These are phyloP conservation scores for Astatotilapia flaviijosephi DNA, from an alignment of 2,113 vertebrate species.

Conservation along the genomic window DNA sequence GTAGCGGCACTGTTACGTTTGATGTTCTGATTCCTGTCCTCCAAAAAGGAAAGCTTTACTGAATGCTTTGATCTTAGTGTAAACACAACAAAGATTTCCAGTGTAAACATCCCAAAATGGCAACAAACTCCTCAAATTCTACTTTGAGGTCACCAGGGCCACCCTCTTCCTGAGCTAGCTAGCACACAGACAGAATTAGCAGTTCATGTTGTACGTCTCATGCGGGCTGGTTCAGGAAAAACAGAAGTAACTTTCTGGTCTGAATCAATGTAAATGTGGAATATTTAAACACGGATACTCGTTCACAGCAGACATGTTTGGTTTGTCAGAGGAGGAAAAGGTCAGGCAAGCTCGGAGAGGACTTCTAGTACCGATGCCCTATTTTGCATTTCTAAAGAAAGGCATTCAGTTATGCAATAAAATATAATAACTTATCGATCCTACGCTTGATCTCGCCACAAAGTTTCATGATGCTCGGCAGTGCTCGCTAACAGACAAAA, in stretches of 20 bases:
- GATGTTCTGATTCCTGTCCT: background rate
- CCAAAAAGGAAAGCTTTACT: background rate
- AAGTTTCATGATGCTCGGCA: background rate
- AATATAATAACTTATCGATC: background rate
- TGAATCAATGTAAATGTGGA: background rate
- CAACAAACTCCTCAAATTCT: background rate
- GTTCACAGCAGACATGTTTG: rapidly evolving
- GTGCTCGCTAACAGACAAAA: background rate
- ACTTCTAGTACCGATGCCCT: background rate
- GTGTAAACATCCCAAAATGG: rapidly evolving
- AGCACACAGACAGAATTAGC: background rate
- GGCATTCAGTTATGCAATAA: background rate
- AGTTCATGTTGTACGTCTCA: rapidly evolving
- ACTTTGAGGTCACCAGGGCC: background rate
- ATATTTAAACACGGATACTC: rapidly evolving
- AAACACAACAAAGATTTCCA: background rate
- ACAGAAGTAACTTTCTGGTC: background rate
- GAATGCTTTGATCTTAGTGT: background rate
- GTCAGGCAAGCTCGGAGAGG: background rate
- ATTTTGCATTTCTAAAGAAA: background rate
- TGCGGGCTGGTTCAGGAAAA: background rate
- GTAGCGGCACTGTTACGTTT: background rate
- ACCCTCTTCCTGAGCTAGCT: background rate
- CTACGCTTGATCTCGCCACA: background rate
- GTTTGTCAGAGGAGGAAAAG: background rate